Evolutionary conservation across 2,113 vertebrate genomes (phyloP).

Genomic region (Panthera leo): DNA sequence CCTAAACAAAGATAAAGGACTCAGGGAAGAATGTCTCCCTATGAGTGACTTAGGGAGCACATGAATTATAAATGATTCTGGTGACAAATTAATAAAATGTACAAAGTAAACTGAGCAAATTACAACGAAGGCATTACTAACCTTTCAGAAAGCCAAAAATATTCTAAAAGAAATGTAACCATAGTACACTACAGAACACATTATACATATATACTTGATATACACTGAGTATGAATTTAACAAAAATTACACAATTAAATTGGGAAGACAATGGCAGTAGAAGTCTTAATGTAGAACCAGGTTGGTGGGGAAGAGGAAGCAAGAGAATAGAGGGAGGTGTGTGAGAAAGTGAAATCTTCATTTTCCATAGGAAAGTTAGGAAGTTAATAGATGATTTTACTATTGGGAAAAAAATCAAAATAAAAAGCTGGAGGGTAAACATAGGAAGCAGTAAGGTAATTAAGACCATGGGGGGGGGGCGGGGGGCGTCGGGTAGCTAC

Average conservation of each 20-base stretch:
- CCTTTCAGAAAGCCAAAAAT: constrained; percentile 12
- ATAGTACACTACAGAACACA: background rate
- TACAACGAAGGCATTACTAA: background rate
- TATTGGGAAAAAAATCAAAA: background rate
- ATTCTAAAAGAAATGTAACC: constrained; percentile 10
- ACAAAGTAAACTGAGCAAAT: background rate
- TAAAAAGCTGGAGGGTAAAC: background rate
- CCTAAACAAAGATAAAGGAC: background rate
- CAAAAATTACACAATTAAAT: background rate
- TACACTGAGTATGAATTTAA: constrained; percentile 9
- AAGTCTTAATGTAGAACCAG: background rate
- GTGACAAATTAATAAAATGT: background rate
- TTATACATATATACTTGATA: background rate
- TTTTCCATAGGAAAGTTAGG: background rate
- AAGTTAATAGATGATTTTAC: background rate
- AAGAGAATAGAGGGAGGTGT: background rate
- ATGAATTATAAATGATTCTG: background rate
- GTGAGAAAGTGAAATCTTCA: background rate
- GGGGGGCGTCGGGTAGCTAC: background rate
- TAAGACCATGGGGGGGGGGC: background rate
- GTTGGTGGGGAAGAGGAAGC: background rate
- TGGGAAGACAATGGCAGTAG: background rate
- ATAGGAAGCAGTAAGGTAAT: background rate
- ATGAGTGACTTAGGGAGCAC: background rate
- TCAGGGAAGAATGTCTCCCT: background rate